Base-by-base conservation (phyloP, 2,888 invertebrate species). In the Trachelus troglodyta region DNA sequence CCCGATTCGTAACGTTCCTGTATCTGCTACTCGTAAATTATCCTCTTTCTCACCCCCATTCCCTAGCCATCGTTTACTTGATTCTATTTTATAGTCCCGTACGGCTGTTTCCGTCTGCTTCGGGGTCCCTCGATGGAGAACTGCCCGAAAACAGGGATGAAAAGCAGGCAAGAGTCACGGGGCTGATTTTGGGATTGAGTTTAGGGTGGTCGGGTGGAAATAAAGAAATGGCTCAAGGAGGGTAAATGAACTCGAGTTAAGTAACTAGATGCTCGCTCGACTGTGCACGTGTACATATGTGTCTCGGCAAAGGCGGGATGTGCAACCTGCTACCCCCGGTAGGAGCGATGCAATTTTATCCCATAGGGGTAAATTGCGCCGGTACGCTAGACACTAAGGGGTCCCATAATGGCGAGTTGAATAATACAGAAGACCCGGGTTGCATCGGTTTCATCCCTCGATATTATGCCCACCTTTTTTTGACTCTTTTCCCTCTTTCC, bases 331-430 rank as follows among this genome's bases (percentile, higher is more conserved):
- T 30, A 69, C 69, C 69, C 69, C 69, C 69, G 4, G 69, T 33
- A 30, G 69, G 33, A 69, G 85, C 84, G 85, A 86, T 86, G 86
- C 86, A 86, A 86, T 86, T 86, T 86, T 81, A 84, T 86, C 86
- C 86, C 84, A 83, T 85, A 84, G 86, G 86, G 86, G 84, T 30
- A 37, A 77, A 75, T 69, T 69, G 69, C 69, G 69, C 69, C 31
- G 69, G 69, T 31, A 31, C 30, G 69, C 69, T 30, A 69, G 69
- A 30, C 31, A 69, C 69, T 30, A 56, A 77, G 79, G 76, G 69
- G 73, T 80, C 83, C 83, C 83, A 85, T 87, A 87, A 87, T 84
- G 84, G 83, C 82, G 79, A 81, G 81, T 80, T 85, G 85, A 87
- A 87, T 87, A 85, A 87, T 87, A 85, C 83, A 82, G 74, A 31